Conservation (phyloP, 2,888 invertebrate genomes). For the Nephrotoma flavescens region DNA sequence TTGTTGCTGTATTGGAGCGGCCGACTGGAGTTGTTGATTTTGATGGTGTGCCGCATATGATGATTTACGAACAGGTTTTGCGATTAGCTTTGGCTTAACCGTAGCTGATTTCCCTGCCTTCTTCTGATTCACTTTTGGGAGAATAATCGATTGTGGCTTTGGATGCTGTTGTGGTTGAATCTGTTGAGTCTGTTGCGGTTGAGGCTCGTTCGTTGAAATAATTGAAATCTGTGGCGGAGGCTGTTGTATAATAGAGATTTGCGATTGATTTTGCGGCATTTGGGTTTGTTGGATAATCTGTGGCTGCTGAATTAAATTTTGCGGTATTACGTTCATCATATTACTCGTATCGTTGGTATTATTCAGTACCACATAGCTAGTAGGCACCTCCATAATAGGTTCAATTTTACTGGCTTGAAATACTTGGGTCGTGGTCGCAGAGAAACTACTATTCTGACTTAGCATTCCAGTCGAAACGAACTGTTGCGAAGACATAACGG, state of each 20-base stretch:
- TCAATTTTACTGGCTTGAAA: conserved; percentile 77
- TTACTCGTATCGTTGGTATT: conserved; percentile 31
- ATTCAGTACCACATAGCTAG: conserved; percentile 55
- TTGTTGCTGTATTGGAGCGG: conserved; percentile 28
- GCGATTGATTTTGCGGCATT: neutral
- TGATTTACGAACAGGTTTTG: conserved; percentile 9
- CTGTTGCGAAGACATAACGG: conserved; percentile 79
- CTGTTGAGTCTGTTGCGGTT: neutral
- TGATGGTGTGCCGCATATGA: conserved; percentile 6
- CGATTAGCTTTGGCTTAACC: conserved; percentile 13
- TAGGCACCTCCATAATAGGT: conserved; percentile 60
- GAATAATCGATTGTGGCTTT: conserved; percentile 11
- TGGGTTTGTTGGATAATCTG: conserved; percentile 12
- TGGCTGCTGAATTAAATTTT: conserved; percentile 7
- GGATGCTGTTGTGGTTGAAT: conserved; percentile 12
- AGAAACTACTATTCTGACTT: conserved; percentile 68
- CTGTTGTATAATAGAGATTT: conserved; percentile 6
- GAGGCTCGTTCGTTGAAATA: neutral
- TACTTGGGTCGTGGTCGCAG: conserved; percentile 63
- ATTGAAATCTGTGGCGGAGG: conserved; percentile 7
- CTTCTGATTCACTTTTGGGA: neutral
- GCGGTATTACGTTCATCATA: conserved; percentile 30
- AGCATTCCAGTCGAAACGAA: conserved; percentile 67
- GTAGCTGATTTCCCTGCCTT: conserved; percentile 8
- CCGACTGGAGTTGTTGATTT: neutral